Base-by-base conservation (phyloP, 1,140 invertebrate genomes). In the Trypoxylus dichotomus region DNA sequence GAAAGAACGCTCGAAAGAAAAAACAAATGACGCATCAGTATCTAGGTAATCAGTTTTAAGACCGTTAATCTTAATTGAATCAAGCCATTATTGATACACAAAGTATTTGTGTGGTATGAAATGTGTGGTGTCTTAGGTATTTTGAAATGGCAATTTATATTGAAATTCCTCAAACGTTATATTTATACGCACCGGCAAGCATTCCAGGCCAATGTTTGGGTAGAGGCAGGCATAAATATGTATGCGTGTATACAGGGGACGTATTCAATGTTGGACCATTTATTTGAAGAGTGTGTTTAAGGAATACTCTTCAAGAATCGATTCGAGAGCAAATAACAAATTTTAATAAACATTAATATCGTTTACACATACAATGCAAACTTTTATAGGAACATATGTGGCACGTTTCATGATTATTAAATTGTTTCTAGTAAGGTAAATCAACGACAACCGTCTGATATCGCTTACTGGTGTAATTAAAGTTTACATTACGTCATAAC, bases 131-230 rank as follows among this genome's bases (percentile, higher is more conserved):
- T 24, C 10, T 37, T 8, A 8, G 60, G 21, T 24, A 68, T 68
- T 68, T 68, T 24, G 24, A 68, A 68, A 68, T 68, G 60, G 60
- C 60, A 68, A 68, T 68, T 68, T 68, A 29, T 68, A 68, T 68
- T 68, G 24, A 24, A 68, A 68, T 68, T 68, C 60, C 60, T 68
- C 60, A 27, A 68, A 68, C 60, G 60, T 68, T 27, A 25, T 68
- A 68, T 68, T 68, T 68, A 68, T 68, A 68, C 19, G 19, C 25
- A 68, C 27, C 24, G 60, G 7, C 24, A 37, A 7, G 32, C 32
- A 68, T 68, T 68, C 60, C 60, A 68, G 60, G 60, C 60, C 60
- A 68, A 68, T 68, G 24, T 68, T 68, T 68, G 15, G 47, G 19
- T 8, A 54, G 47, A 54, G 47, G 15, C 47, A n/a, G 47, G 19